Evolutionary conservation across 2,113 vertebrate species (phyloP).

Genomic region (Syngnathoides biaculeatus): DNA sequence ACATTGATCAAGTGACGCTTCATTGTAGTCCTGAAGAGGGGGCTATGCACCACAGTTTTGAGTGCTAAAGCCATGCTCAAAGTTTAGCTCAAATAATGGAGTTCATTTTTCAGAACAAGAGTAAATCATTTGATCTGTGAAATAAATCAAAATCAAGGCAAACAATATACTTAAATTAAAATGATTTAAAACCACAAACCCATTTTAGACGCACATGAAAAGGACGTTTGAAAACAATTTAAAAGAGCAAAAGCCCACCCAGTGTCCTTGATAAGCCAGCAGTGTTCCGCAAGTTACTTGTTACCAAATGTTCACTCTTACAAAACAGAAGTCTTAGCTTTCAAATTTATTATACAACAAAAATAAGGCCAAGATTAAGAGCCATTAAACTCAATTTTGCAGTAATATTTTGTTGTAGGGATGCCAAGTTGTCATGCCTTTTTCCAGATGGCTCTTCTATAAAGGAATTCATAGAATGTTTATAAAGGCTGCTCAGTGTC

Average conservation of each 20-base stretch:
- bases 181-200: not conserved
- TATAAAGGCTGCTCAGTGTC: conserved; percentile 10
- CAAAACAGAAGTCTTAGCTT: conserved; percentile 13
- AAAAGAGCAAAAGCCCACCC: conserved; percentile 32
- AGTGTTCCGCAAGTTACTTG: conserved; percentile 29
- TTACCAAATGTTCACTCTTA: conserved; percentile 8
- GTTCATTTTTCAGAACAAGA: not conserved
- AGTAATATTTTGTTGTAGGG: conserved; percentile 7
- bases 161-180: not conserved
- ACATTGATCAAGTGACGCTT: not conserved
- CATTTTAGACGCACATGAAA: conserved; percentile 20
- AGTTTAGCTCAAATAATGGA: not conserved
- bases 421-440: conserved; percentile 7
- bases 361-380: conserved; percentile 24
- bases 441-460: conserved; percentile 2
- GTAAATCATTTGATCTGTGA: not conserved
- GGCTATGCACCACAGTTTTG: not conserved
- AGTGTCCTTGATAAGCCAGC: conserved; percentile 37
- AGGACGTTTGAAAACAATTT: conserved; percentile 3
- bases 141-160: not conserved
- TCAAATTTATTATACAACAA: conserved; percentile 30
- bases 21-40: conserved; percentile 19
- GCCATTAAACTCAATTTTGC: conserved; percentile 39
- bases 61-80: not conserved
- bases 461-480: conserved; percentile 38